Conservation (phyloP, 2,888 invertebrate genomes). For the Deilephila porcellus region DNA sequence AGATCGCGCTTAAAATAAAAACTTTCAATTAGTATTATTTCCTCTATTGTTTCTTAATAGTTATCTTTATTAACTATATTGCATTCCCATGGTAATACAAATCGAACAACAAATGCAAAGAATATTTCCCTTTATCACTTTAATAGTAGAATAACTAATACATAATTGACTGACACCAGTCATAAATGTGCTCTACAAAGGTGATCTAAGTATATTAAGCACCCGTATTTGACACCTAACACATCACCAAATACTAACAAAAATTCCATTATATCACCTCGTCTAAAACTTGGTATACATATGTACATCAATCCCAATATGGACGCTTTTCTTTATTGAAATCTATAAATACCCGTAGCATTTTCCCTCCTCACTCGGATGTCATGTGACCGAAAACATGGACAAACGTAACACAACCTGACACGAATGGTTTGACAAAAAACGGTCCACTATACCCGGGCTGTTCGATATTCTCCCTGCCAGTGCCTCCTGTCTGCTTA, state of each 20-base stretch:
- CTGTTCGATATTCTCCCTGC: slow-evolving; percentile 43
- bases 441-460: slow-evolving; percentile 35
- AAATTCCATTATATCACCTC: neutral
- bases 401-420: slow-evolving; percentile 43
- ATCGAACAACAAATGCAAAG: too few species aligned
- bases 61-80: too few species aligned
- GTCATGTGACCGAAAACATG: slow-evolving; percentile 42
- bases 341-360: slow-evolving; percentile 40
- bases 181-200: too few species aligned
- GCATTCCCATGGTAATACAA: too few species aligned
- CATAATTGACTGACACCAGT: too few species aligned
- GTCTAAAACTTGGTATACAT: neutral
- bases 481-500: slow-evolving; percentile 41
- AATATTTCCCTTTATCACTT: too few species aligned
- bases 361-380: slow-evolving; percentile 31
- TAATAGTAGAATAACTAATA: too few species aligned
- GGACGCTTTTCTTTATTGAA: slow-evolving; percentile 50
- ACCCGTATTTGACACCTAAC: too few species aligned
- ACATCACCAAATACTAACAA: neutral
- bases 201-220: too few species aligned
- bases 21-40: too few species aligned
- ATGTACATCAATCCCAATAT: slow-evolving; percentile 1
- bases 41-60: too few species aligned
- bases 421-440: slow-evolving; percentile 50
- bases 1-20: too few species aligned